Conservation (phyloP, 64 coral and sea anemone species). For the Platygyra sinensis region DNA sequence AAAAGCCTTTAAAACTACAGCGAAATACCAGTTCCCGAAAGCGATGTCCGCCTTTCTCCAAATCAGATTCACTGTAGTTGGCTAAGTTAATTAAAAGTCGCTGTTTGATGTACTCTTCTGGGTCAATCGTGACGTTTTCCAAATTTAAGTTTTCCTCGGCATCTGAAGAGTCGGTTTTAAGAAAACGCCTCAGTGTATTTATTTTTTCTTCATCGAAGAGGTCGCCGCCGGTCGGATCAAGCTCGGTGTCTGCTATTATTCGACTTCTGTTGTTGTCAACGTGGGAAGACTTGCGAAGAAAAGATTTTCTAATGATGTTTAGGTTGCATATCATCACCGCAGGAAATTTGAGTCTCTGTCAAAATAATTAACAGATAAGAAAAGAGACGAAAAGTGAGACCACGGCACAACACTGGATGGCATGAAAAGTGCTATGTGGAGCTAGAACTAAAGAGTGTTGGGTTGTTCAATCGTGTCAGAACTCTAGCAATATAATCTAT, state of each 20-base stretch:
- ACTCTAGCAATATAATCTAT: too few species aligned
- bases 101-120: background rate
- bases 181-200: background rate
- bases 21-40: slow-evolving; percentile 55
- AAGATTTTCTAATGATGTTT: slow-evolving; percentile 41
- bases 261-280: background rate
- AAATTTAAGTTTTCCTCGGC: background rate
- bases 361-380: background rate
- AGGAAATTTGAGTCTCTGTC: slow-evolving; percentile 51
- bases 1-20: slow-evolving; percentile 38
- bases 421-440: too few species aligned
- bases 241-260: background rate
- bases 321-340: slow-evolving; percentile 67
- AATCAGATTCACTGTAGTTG: background rate
- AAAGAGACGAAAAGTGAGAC: too few species aligned
- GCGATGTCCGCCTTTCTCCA: slow-evolving; percentile 17
- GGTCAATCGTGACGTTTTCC: slow-evolving; percentile 34
- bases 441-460: too few species aligned
- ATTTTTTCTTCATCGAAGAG: background rate
- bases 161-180: background rate
- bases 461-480: too few species aligned
- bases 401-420: too few species aligned
- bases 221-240: background rate
- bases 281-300: background rate
- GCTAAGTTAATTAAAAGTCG: background rate